Evolutionary conservation across 1,140 invertebrate species (phyloP).

Genomic region (Drosophila guanche): DNA sequence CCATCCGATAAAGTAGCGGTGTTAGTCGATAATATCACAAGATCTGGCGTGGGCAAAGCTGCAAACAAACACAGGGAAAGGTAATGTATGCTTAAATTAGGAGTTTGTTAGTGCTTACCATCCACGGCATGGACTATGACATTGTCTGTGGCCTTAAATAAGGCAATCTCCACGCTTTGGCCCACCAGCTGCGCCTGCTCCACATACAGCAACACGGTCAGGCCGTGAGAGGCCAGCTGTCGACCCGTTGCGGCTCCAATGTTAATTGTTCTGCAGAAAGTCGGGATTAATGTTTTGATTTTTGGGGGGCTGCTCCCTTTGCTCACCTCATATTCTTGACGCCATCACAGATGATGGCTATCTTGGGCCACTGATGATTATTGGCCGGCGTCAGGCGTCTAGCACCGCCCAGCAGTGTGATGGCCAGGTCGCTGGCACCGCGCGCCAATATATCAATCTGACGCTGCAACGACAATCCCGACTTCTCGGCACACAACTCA

Average conservation of each 20-base stretch:
- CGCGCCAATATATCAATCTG: conserved; percentile 90
- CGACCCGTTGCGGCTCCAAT: conserved; percentile 90
- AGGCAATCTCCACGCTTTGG: conserved; percentile 82
- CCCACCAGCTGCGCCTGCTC: conserved; percentile 84
- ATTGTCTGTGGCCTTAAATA: conserved; percentile 82
- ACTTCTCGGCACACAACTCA: conserved; percentile 87
- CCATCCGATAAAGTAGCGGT: conserved; percentile 64
- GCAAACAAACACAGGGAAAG: neutral
- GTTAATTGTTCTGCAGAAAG: conserved; percentile 85
- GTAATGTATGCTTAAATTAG: neutral
- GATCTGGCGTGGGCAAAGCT: conserved; percentile 80
- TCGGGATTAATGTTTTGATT: neutral
- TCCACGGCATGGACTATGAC: conserved; percentile 71
- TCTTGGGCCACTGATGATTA: conserved; percentile 91
- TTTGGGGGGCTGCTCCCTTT: neutral
- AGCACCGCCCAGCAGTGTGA: conserved; percentile 91
- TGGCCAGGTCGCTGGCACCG: conserved; percentile 90
- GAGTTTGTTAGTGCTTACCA: conserved; percentile 39
- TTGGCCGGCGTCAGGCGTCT: conserved; percentile 91
- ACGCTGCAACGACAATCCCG: conserved; percentile 88
- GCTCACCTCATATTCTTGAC: conserved; percentile 63
- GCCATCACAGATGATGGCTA: conserved; percentile 89
- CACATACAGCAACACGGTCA: conserved; percentile 89
- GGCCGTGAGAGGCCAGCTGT: conserved; percentile 92
- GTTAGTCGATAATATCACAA: conserved; percentile 82